A percentile compares a stretch with the other conserved stretches of the same genome.
phyloP scores from a whole-genome alignment of 2,888 invertebrate genomes.

The Biston stratarius region DNA sequence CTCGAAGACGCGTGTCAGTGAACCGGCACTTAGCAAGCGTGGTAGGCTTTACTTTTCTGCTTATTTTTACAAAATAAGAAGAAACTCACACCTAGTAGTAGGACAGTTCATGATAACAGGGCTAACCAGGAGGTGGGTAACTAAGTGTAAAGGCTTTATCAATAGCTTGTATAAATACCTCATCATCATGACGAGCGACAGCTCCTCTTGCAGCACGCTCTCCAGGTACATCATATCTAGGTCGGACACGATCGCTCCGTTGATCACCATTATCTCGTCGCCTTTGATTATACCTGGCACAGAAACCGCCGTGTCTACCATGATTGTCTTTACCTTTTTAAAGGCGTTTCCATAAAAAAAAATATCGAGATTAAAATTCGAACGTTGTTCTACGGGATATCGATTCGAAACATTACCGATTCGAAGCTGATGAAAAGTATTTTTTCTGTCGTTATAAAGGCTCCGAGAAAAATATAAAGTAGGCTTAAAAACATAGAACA shows the following conservation, averaged over 20 bases:
- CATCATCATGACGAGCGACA: conserved; percentile 98
- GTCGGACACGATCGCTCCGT: conserved; percentile 98
- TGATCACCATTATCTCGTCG: conserved; percentile 99
- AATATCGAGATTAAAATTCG: conserved; percentile 50
- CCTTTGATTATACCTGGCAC: conserved; percentile 96
- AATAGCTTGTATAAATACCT: conserved; percentile 82
- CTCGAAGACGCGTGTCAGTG: too few species aligned
- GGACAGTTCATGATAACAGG: too few species aligned
- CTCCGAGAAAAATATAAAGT: conserved; percentile 38
- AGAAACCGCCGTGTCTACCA: conserved; percentile 66
- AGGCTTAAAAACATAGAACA: conserved; percentile 43
- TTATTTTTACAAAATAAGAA: too few species aligned
- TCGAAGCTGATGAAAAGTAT: conserved; percentile 38
- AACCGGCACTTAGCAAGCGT: too few species aligned
- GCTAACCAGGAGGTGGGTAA: background rate
- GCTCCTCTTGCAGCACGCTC: conserved; percentile 97
- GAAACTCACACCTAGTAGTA: too few species aligned
- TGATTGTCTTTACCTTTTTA: conserved; percentile 59
- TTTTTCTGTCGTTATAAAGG: conserved; percentile 33
- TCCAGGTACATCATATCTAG: conserved; percentile 99
- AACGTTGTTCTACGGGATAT: conserved; percentile 39
- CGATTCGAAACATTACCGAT: conserved; percentile 37
- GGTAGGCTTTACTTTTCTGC: too few species aligned
- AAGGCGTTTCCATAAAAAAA: conserved; percentile 46
- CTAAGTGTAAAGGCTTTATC: conserved; percentile 31